Percentiles rank a stretch among this genome's conserved stretches.
Conservation (phyloP, 2,113 vertebrate genomes). For the Aegotheles bennettii region DNA sequence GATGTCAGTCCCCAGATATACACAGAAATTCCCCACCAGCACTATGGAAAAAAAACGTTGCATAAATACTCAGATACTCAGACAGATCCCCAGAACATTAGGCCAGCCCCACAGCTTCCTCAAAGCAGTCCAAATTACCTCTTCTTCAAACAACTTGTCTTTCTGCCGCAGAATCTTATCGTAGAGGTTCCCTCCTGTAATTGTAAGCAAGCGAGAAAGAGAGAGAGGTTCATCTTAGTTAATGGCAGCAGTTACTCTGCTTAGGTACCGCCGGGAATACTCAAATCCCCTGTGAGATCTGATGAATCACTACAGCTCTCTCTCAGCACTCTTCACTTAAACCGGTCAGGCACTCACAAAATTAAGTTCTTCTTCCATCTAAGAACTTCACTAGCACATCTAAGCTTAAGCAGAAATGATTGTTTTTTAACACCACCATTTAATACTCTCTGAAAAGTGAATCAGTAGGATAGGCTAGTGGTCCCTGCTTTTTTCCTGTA, state of each 20-base stretch:
- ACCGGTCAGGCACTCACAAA: background rate
- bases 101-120: background rate
- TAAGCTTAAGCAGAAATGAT: background rate
- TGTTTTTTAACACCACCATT: background rate
- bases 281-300: background rate
- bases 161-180: slow-evolving; percentile 95
- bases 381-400: background rate
- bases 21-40: background rate
- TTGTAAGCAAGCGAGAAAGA: slow-evolving; percentile 33
- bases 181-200: slow-evolving; percentile 93
- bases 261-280: background rate
- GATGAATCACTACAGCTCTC: background rate
- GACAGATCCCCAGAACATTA: background rate
- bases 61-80: background rate
- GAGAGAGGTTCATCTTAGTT: background rate
- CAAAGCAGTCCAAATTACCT: slow-evolving; percentile 75
- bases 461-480: background rate
- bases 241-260: background rate
- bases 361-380: background rate
- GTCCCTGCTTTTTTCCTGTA: background rate
- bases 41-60: background rate
- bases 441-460: background rate
- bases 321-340: background rate
- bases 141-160: slow-evolving; percentile 87
- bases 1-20: background rate